Conservation (phyloP, 2,888 invertebrate genomes). For the Melieria omissa region DNA sequence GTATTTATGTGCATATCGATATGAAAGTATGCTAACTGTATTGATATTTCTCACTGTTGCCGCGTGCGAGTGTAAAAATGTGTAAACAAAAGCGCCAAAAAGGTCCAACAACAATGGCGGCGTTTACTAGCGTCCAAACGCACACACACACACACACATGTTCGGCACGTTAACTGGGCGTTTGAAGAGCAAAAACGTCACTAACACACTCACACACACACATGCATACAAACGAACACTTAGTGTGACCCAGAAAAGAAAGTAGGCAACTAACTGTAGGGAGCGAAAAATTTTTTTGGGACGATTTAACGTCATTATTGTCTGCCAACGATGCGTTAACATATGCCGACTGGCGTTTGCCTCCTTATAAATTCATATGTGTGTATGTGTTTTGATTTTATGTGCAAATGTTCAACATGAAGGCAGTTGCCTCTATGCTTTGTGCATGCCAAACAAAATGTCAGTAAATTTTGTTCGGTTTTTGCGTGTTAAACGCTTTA, state of each 20-base stretch:
- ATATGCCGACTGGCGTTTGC: conserved; percentile 43
- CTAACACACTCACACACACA: conserved; percentile 5
- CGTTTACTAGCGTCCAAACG: conserved; percentile 17
- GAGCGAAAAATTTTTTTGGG: conserved; percentile 51
- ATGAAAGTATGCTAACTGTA: conserved; percentile 18
- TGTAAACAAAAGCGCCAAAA: conserved; percentile 40
- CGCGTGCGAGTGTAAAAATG: conserved; percentile 29
- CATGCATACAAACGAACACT: neutral
- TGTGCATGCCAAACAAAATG: no score
- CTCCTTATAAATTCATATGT: neutral
- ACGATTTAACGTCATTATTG: conserved; percentile 60
- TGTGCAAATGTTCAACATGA: no score
- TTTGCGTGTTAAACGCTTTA: no score
- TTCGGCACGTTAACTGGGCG: conserved; percentile 3
- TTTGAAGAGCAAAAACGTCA: conserved; percentile 2
- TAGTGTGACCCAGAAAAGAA: conserved; percentile 9
- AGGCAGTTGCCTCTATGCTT: no score
- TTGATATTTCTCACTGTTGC: conserved; percentile 42
- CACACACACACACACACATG: conserved; percentile 24
- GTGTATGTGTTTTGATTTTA: neutral
- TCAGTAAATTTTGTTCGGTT: no score
- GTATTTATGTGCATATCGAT: neutral
- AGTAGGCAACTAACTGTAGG: conserved; percentile 6
- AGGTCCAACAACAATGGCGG: neutral
- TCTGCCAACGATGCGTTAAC: conserved; percentile 60